Base-by-base conservation (phyloP, 2,113 vertebrate genomes). In the Microcebus lehilahytsara region DNA sequence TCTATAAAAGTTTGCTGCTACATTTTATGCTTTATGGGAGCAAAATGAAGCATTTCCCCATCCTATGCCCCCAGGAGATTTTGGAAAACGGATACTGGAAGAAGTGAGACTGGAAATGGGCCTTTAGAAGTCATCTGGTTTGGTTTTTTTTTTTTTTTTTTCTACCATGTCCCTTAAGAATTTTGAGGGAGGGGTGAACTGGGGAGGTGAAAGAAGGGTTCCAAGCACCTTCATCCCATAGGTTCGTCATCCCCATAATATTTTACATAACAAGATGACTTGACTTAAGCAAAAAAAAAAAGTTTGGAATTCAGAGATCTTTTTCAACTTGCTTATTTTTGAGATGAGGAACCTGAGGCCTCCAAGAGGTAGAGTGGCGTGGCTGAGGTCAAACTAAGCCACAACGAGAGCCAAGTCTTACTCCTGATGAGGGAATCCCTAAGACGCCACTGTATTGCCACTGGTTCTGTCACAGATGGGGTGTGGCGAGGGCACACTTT, bases 1-100 rank as follows among this genome's bases (percentile, higher is more conserved):
- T 97, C 84, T 86, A 13, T 60, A 20, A 84, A 91, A 56, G 67
- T 91, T 97, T 97, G 27, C 94, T 78, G 19, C 93, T 96, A 81
- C 46, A 66, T 84, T 84, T 40, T 77, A 89, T 58, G 77, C 53
- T 84, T 93, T 58, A 51, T 75, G 64, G 71, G 64, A 93, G 22
- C 62, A 87, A 93, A 94, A 80, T 60, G 51, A 91, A 94, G 77
- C 32, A 34, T 69, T 87, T 89, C 46, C 3, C 10, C 7, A 22
- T 56, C 51, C 14, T 77, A 20, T 78, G 20, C 17, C 4, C 34
- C 80, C 17, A 66, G 62, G 66, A 49, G 64, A 78, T 53, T 83
- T 75, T n/a, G 66, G n/a, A 23, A 84, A 90, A 81, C 27, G n/a
- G 30, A 37, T 95, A 58, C 27, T 60, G 80, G 60, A 84, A 74